Base-by-base conservation (phyloP, 2,797 vertebrate genomes). In the Sebastiscus albofasciatus region DNA sequence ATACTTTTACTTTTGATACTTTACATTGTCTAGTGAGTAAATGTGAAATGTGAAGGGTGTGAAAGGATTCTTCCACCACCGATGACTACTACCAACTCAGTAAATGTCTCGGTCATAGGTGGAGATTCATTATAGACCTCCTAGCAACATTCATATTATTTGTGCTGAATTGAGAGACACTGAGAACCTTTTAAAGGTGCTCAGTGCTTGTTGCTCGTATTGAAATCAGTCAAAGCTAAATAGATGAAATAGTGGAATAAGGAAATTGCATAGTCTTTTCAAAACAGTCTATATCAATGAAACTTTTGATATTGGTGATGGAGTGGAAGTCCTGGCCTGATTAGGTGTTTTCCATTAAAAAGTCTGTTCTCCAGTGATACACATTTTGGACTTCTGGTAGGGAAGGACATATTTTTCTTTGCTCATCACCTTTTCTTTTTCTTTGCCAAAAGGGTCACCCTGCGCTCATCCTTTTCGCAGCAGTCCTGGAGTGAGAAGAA, bases 381-480 rank as follows among this genome's bases (percentile, higher is more conserved):
- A 64, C 8, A 8, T 24, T 61, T 36, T 61, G 1, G n/a, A 36
- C 60, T 52, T 29, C n/a, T 42, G 56, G 34, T 26, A 39, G 7
- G 7, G 22, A 11, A 58, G 16, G 39, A 58, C 14, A 10, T 36
- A 52, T 34, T 62, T 46, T 62, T 12, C 6, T 61, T 34, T 24
- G 49, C 13, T 60, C 56, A 65, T 69, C 70, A 58, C 36, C 18
- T n/a, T 58, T 54, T 52, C 31, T 29, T 18, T 46, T 70, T 56
- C 55, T 65, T 54, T 46, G 20, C 27, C 20, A 16, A 24, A 70
- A 56, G 12, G 42, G 60, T 74, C 73, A 79, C 68, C 39, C 5
- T 58, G 56, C 20, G 49, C 60, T 83, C 65, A 14, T 79, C 52
- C 56, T 83, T 81, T 80, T 70, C 49, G 18, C 77, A 72, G 86